Conservation (phyloP, 2,113 vertebrate genomes). For the Pteronura brasiliensis region DNA sequence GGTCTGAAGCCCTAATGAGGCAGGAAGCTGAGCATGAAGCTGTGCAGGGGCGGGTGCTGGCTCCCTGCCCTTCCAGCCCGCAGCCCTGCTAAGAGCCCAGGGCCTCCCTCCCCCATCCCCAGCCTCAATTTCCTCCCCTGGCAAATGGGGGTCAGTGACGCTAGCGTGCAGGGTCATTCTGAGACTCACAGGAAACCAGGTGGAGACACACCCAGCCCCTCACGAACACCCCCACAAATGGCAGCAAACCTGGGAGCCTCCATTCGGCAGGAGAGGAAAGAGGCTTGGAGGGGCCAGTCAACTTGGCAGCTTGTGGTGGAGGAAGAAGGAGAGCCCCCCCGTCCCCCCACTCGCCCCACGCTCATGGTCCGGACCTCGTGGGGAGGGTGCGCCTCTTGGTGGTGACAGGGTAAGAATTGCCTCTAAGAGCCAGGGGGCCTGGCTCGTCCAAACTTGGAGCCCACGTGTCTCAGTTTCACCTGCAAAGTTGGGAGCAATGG, state of each 20-base stretch:
- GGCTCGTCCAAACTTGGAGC: neutral
- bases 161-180: accelerated
- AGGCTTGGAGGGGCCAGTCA: neutral
- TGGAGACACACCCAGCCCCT: neutral
- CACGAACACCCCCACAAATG: neutral
- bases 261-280: neutral
- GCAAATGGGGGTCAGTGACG: neutral
- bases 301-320: neutral
- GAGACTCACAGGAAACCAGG: neutral
- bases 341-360: neutral
- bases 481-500: neutral
- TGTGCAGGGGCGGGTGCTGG: accelerated
- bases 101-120: neutral
- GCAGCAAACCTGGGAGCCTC: neutral
- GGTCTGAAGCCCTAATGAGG: neutral
- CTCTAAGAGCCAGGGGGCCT: accelerated
- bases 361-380: accelerated
- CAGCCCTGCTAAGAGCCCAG: neutral
- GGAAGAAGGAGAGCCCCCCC: neutral
- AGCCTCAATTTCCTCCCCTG: neutral
- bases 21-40: neutral
- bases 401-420: accelerated
- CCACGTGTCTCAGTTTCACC: neutral
- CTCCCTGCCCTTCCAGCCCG: too few species aligned
- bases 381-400: neutral